Conservation (phyloP, 2,888 invertebrate genomes). For the Pseudococcus longispinus region DNA sequence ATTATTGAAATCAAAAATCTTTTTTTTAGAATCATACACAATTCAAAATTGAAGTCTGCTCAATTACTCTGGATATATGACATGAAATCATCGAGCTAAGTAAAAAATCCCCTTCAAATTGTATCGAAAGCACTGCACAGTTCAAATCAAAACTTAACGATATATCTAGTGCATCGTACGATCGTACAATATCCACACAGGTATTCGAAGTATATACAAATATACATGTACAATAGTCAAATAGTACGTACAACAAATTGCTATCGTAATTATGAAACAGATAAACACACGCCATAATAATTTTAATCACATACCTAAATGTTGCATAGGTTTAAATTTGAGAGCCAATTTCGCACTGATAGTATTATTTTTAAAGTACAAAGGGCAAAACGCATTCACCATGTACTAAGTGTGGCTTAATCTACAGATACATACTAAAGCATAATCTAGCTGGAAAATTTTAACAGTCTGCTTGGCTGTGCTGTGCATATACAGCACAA, state of each 20-base stretch:
- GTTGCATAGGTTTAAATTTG: background rate
- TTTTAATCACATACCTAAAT: conserved; percentile 17
- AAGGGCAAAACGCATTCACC: background rate
- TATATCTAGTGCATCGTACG: background rate
- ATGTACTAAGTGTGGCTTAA: background rate
- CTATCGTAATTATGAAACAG: conserved; percentile 1
- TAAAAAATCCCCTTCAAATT: too few species aligned
- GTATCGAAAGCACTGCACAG: background rate
- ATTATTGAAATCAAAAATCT: too few species aligned
- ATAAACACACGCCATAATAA: background rate
- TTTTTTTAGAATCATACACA: too few species aligned
- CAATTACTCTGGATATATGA: too few species aligned
- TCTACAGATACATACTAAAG: background rate
- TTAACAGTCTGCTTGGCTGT: background rate
- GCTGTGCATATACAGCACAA: background rate
- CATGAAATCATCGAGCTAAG: too few species aligned
- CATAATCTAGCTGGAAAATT: background rate
- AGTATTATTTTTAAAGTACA: background rate
- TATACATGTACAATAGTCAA: background rate
- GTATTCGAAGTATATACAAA: background rate
- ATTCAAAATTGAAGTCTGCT: too few species aligned
- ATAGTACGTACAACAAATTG: background rate
- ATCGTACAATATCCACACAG: background rate
- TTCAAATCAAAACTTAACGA: background rate
- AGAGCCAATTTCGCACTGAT: background rate